A percentile compares a stretch with the other conserved stretches of the same genome.
These are phyloP conservation scores for Aphaenogaster ashmeadi DNA, from an alignment of 1,140 invertebrate species.

Conservation along the genomic window DNA sequence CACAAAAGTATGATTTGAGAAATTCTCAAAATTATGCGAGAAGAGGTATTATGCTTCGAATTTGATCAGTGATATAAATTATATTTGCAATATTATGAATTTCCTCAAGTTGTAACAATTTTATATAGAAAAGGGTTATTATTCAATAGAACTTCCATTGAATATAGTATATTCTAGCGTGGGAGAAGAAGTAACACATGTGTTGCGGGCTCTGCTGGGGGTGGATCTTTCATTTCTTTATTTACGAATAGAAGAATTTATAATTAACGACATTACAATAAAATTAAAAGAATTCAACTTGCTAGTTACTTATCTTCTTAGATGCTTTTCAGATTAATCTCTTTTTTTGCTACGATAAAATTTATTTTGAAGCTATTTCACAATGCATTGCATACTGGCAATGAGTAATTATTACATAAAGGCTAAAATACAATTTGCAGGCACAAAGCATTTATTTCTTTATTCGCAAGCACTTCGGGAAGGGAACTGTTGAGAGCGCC, in stretches of 20 bases:
- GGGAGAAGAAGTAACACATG: conserved; percentile 79
- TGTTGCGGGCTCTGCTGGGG: conserved; percentile 85
- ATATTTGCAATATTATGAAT: neutral
- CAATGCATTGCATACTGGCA: neutral
- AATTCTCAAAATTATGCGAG: neutral
- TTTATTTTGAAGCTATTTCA: neutral
- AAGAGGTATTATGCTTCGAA: neutral
- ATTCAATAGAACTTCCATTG: conserved; percentile 73
- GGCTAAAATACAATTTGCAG: neutral
- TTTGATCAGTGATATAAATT: neutral
- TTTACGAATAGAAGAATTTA: neutral
- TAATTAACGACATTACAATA: neutral
- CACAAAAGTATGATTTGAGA: neutral
- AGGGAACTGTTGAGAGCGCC: neutral
- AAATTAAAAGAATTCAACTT: neutral
- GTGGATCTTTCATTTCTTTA: conserved; percentile 73
- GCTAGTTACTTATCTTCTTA: neutral
- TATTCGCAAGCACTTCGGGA: neutral
- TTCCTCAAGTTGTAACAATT: neutral
- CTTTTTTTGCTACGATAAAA: neutral
- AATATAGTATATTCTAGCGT: conserved; percentile 79
- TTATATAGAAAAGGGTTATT: neutral
- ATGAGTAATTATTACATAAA: conserved; percentile 26
- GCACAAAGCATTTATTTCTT: neutral
- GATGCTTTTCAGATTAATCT: neutral